Conservation (phyloP, 2,888 invertebrate genomes). For the Trissolcus brochymenae region DNA sequence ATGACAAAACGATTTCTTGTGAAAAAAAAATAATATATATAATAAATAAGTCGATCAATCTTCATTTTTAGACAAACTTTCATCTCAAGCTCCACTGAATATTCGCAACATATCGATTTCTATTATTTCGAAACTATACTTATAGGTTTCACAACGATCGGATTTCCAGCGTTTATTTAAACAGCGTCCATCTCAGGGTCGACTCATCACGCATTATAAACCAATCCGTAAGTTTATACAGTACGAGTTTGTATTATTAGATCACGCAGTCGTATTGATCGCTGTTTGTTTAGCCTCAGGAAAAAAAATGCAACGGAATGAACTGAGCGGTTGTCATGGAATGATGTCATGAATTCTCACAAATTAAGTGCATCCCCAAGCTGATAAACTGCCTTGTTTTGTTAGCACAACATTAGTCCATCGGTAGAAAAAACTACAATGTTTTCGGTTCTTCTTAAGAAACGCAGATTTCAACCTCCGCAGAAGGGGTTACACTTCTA, state of each 20-base stretch:
- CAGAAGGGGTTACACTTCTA: background rate
- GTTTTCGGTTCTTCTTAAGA: too few relatives aligned
- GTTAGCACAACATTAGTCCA: conserved; percentile 29
- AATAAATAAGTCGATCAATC: background rate
- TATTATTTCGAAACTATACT: conserved; percentile 6
- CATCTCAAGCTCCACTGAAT: background rate
- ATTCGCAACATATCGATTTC: background rate
- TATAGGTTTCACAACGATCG: conserved; percentile 47
- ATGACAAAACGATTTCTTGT: too few relatives aligned
- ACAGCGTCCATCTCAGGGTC: conserved; percentile 58
- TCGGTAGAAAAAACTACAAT: background rate
- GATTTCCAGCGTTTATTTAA: conserved; percentile 66
- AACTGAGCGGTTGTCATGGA: conserved; percentile 74
- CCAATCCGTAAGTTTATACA: conserved; percentile 59
- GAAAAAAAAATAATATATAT: conserved; percentile 5
- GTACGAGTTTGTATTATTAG: conserved; percentile 68
- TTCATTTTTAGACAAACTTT: background rate
- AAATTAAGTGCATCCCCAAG: conserved; percentile 37
- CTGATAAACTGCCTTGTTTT: conserved; percentile 2
- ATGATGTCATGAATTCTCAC: conserved; percentile 74
- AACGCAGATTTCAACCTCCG: background rate
- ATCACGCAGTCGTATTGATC: conserved; percentile 65
- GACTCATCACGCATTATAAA: conserved; percentile 58
- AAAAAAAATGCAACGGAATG: conserved; percentile 68
- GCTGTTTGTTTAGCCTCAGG: conserved; percentile 69